Percentiles rank a stretch among this genome's conserved stretches.
Evolutionary conservation across 92 coral and sea anemone genomes (phyloP).

Genomic region (Parazoanthus atlanticus): DNA sequence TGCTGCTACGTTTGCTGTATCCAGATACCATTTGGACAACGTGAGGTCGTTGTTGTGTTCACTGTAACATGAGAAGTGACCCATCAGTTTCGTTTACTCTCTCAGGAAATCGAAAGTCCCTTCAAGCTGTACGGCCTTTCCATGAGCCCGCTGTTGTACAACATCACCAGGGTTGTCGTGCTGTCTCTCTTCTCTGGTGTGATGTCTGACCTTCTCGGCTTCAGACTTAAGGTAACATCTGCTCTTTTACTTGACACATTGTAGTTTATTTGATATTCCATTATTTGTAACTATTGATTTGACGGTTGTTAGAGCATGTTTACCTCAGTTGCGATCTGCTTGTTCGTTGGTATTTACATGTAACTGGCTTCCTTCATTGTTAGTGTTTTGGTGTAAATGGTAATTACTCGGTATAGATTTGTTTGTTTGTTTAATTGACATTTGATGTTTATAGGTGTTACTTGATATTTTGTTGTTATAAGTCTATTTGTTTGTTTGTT

Average conservation of each 20-base stretch:
- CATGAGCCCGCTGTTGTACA: conserved; percentile 92
- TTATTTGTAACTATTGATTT: no score
- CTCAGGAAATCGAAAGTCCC: conserved; percentile 96
- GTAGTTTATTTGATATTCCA: not conserved
- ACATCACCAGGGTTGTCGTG: conserved; percentile 96
- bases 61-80: not conserved
- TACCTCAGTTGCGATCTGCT: no score
- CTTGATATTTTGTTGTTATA: not conserved
- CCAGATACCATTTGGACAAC: not conserved
- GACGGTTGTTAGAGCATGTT: not conserved
- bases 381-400: not conserved
- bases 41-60: not conserved
- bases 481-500: no score
- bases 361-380: no score
- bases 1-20: no score
- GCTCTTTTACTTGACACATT: not conserved
- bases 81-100: conserved; percentile 19
- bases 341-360: not conserved
- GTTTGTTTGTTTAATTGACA: no score
- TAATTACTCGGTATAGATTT: no score
- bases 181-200: conserved; percentile 95
- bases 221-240: conserved; percentile 82
- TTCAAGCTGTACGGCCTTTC: conserved; percentile 95
- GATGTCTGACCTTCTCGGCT: conserved; percentile 96
- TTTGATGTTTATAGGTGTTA: not conserved